Conservation (phyloP, 2,797 vertebrate species). For the Sandelia bainsii region DNA sequence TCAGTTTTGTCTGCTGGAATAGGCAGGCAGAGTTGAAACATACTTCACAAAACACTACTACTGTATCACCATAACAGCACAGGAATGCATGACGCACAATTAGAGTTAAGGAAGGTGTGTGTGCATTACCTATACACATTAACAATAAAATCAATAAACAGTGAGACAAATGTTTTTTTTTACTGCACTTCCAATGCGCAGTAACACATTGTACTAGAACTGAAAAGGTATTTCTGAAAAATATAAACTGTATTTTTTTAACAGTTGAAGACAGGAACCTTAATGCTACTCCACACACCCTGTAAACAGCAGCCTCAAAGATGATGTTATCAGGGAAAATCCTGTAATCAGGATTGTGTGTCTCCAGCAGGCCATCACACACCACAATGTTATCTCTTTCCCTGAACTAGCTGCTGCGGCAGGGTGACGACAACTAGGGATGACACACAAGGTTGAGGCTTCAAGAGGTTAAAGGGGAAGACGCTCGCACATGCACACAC, state of each 20-base stretch:
- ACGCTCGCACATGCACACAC: constrained; percentile 24
- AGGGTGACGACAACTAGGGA: constrained; percentile 30
- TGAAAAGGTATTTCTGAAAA: not conserved
- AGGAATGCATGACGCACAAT: constrained; percentile 6
- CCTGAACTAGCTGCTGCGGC: constrained; percentile 18
- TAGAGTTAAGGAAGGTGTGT: not conserved
- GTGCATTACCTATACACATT: constrained; percentile 1
- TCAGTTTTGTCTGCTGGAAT: constrained; percentile 23
- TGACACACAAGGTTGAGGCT: constrained; percentile 31
- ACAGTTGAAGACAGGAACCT: constrained; percentile 11
- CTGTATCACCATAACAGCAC: not conserved
- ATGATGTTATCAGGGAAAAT: constrained; percentile 25
- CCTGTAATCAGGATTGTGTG: not conserved
- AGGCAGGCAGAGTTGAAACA: constrained; percentile 7
- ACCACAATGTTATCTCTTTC: constrained; percentile 36
- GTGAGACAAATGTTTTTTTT: constrained; percentile 2
- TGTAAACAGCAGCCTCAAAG: constrained; percentile 6
- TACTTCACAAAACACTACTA: constrained; percentile 7
- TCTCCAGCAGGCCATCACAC: constrained; percentile 39
- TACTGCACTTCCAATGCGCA: not conserved
- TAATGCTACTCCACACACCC: not conserved
- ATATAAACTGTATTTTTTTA: not conserved
- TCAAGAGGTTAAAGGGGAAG: constrained; percentile 41
- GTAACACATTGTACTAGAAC: not conserved
- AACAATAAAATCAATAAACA: constrained; percentile 42